A percentile compares a stretch with the other conserved stretches of the same genome.
Conservation (phyloP, 2,888 invertebrate species). For the Oligia strigilis region DNA sequence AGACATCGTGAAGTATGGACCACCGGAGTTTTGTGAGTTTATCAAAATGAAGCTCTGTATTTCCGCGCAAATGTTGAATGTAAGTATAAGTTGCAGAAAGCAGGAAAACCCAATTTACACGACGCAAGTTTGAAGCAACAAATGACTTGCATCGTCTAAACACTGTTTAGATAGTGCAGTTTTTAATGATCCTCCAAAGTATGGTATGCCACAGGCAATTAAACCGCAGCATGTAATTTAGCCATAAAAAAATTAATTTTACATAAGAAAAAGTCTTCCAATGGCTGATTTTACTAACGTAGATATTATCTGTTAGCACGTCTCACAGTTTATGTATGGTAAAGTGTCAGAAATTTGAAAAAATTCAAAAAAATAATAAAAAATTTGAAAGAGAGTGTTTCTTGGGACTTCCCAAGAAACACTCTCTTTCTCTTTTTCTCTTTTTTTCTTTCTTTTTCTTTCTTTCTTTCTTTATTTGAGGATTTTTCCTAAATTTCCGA, state of each 20-base stretch:
- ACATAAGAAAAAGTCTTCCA: too few species aligned
- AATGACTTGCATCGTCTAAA: neutral
- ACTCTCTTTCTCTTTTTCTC: too few species aligned
- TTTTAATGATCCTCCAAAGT: too few species aligned
- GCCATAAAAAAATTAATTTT: neutral
- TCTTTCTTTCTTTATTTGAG: too few species aligned
- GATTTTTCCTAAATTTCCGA: too few species aligned
- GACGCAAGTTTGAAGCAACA: neutral
- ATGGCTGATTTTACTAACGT: neutral
- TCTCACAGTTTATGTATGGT: neutral
- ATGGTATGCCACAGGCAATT: neutral
- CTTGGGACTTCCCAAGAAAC: neutral
- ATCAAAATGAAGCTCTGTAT: constrained; percentile 31
- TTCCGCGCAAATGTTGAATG: constrained; percentile 18
- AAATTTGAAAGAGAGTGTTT: neutral
- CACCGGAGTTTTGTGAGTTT: constrained; percentile 37
- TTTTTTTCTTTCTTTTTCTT: too few species aligned
- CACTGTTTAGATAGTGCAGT: neutral
- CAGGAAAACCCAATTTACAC: neutral
- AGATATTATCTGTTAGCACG: neutral
- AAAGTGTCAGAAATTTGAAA: neutral
- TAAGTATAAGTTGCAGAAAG: constrained; percentile 21
- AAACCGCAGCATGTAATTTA: neutral
- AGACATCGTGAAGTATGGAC: constrained; percentile 35
- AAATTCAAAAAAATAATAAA: neutral